phyloP scores from a whole-genome alignment of 2,113 vertebrate genomes.

The Lamprologus callipterus region DNA sequence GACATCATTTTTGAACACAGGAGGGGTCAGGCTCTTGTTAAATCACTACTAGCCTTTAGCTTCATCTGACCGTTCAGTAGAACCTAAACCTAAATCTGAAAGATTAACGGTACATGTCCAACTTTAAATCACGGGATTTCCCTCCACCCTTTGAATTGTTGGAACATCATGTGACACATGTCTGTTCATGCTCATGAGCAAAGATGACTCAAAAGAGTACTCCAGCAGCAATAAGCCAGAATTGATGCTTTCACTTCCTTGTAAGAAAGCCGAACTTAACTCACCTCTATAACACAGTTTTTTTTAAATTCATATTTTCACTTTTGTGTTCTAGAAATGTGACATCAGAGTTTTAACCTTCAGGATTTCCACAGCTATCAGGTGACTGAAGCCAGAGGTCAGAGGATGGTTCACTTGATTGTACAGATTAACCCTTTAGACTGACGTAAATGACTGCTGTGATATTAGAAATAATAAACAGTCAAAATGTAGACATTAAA shows the following conservation, averaged over 20 bases:
- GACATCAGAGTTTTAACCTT: background rate
- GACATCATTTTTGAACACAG: background rate
- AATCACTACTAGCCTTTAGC: background rate
- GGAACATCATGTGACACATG: background rate
- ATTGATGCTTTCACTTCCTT: slow-evolving; percentile 41
- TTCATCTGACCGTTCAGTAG: background rate
- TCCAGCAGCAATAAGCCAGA: background rate
- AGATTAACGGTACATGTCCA: background rate
- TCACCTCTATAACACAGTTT: background rate
- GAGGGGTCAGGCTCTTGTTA: background rate
- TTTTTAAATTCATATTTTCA: background rate
- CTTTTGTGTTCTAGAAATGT: background rate
- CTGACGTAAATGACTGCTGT: background rate
- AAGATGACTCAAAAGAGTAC: background rate
- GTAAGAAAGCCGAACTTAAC: background rate
- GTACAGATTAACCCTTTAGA: background rate
- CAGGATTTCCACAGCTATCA: slow-evolving; percentile 21
- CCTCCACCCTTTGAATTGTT: background rate
- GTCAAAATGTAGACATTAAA: background rate
- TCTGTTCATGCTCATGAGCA: background rate
- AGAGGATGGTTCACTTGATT: background rate
- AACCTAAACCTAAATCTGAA: background rate
- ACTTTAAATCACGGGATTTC: background rate
- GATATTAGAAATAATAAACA: background rate
- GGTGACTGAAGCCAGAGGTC: slow-evolving; percentile 17